These are phyloP conservation scores for Orussus abietinus DNA, from an alignment of 1,140 invertebrate genomes.

Conservation along the genomic window DNA sequence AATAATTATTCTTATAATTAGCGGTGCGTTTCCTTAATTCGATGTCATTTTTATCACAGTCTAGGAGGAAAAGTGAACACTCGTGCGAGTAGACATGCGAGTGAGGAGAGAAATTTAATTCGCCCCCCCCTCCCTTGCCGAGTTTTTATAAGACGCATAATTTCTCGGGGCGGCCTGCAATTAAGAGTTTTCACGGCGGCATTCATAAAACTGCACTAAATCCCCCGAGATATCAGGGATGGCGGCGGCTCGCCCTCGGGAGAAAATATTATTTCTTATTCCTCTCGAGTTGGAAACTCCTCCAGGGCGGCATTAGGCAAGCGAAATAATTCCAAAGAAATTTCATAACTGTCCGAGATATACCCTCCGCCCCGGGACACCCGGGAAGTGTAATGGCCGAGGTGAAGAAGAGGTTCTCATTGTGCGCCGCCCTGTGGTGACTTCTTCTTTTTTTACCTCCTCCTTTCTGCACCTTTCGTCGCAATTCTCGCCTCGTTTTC, in stretches of 20 bases:
- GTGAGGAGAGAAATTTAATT: too few relatives aligned
- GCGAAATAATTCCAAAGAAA: constrained; percentile 50
- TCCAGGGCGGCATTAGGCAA: constrained; percentile 30
- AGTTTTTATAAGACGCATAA: constrained; percentile 28
- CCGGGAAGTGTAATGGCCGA: constrained; percentile 10
- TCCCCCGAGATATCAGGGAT: constrained; percentile 19
- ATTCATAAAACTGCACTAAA: constrained; percentile 46
- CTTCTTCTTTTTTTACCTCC: too few relatives aligned
- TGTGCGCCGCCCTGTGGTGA: too few relatives aligned
- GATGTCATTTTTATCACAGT: too few relatives aligned
- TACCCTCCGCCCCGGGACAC: constrained; percentile 8
- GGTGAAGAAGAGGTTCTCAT: too few relatives aligned
- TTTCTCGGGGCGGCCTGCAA: constrained; percentile 33
- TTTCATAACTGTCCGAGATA: constrained; percentile 48
- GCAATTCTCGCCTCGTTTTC: too few relatives aligned
- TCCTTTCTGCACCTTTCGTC: too few relatives aligned
- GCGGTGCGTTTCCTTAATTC: too few relatives aligned
- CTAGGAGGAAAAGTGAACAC: too few relatives aligned
- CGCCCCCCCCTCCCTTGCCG: too few relatives aligned
- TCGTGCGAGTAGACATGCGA: too few relatives aligned
- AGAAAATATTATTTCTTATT: constrained; percentile 18
- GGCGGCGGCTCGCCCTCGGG: not conserved
- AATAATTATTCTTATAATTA: too few relatives aligned
- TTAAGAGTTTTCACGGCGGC: constrained; percentile 43
- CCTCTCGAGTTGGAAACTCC: not conserved